A percentile compares a stretch with the other conserved stretches of the same genome.
These are phyloP conservation scores for Nomada fucata DNA, from an alignment of 2,888 invertebrate species.

Conservation along the genomic window DNA sequence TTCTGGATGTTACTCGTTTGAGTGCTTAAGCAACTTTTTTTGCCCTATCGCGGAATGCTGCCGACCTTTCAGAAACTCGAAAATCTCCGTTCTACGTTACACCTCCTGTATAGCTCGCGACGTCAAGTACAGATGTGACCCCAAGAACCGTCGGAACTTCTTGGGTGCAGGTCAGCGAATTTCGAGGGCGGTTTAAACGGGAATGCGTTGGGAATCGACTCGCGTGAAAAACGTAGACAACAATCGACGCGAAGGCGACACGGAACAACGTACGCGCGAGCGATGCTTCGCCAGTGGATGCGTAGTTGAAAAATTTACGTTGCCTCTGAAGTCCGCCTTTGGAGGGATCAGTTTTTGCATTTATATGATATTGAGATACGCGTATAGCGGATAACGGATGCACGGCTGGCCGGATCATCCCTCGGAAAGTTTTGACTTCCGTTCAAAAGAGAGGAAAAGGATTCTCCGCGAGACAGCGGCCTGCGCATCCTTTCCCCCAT, in stretches of 20 bases:
- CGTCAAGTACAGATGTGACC: too few species aligned
- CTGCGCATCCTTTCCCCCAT: constrained; percentile 78
- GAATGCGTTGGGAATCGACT: not conserved
- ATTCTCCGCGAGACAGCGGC: constrained; percentile 73
- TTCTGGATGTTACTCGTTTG: constrained; percentile 57
- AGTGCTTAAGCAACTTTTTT: constrained; percentile 56
- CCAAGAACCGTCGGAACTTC: too few species aligned
- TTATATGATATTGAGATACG: constrained; percentile 59
- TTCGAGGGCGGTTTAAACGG: not conserved
- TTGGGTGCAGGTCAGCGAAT: not conserved
- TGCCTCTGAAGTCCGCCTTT: constrained; percentile 21
- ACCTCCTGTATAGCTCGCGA: not conserved
- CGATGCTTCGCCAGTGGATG: not conserved
- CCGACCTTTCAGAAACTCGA: constrained; percentile 4
- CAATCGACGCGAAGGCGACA: not conserved
- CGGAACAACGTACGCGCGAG: not conserved
- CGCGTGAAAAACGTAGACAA: not conserved
- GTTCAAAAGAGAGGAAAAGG: constrained; percentile 68
- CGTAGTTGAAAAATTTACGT: constrained; percentile 31
- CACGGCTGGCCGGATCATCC: constrained; percentile 59
- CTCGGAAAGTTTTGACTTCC: constrained; percentile 69
- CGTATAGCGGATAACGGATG: constrained; percentile 44
- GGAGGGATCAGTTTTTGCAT: constrained; percentile 49
- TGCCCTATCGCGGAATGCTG: constrained; percentile 6
- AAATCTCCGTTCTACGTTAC: not conserved